These are phyloP conservation scores for Lapara coniferarum DNA, from an alignment of 2,888 invertebrate genomes.

Conservation along the genomic window DNA sequence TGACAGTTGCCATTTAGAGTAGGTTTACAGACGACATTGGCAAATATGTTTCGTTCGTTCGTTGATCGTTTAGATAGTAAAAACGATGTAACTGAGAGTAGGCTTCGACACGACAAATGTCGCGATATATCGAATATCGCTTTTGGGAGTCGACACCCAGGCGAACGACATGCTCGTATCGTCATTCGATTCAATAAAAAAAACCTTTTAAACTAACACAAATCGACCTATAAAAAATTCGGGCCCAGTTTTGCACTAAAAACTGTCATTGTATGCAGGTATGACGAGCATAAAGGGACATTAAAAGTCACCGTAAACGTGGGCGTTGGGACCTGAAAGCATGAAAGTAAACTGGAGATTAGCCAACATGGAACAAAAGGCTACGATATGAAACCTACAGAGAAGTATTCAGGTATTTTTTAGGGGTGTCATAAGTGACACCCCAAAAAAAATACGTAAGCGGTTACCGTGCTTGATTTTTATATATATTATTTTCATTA, in stretches of 20 bases:
- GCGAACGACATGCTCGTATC: too few relatives aligned
- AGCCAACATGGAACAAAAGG: conserved; percentile 43
- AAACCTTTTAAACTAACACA: not conserved
- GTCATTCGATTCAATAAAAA: too few relatives aligned
- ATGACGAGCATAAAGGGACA: not conserved
- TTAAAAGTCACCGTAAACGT: conserved; percentile 23
- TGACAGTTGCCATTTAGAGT: too few relatives aligned
- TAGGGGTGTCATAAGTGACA: too few relatives aligned
- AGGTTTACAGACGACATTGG: too few relatives aligned
- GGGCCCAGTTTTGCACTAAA: not conserved
- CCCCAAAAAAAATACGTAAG: too few relatives aligned
- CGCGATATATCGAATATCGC: too few relatives aligned
- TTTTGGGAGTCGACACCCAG: too few relatives aligned
- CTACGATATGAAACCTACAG: conserved; percentile 21
- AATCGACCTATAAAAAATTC: not conserved
- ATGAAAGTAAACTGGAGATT: conserved; percentile 39
- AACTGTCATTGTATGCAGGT: conserved; percentile 18
- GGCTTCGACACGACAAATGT: too few relatives aligned
- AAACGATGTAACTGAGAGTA: too few relatives aligned
- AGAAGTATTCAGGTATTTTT: not conserved
- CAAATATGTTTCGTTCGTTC: too few relatives aligned
- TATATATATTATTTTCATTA: not conserved
- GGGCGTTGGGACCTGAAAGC: conserved; percentile 14
- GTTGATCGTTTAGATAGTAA: too few relatives aligned
- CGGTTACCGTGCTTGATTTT: not conserved